Conservation (phyloP, 2,888 invertebrate genomes). For the Meghimatium bilineatum region DNA sequence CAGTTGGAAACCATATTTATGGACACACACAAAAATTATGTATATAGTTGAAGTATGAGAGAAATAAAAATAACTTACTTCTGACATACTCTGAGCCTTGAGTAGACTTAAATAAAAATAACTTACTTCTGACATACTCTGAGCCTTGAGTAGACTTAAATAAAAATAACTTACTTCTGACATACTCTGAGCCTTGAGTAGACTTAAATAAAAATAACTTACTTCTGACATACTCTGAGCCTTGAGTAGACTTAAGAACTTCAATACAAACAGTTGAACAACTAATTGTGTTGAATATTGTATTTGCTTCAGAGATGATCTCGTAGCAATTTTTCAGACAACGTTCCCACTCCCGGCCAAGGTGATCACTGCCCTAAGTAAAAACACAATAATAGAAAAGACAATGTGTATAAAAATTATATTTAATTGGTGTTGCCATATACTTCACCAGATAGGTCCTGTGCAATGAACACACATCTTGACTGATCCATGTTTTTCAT, state of each 20-base stretch:
- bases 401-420: too few species aligned
- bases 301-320: constrained; percentile 80
- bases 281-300: constrained; percentile 80
- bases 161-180: constrained; percentile 79
- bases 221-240: constrained; percentile 80
- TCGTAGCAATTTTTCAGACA: constrained; percentile 80
- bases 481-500: too few species aligned
- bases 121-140: constrained; percentile 80
- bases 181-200: constrained; percentile 80
- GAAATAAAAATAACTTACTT: constrained; percentile 80
- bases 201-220: constrained; percentile 75
- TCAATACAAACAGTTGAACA: constrained; percentile 80
- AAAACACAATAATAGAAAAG: neutral
- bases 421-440: too few species aligned
- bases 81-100: constrained; percentile 80
- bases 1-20: neutral
- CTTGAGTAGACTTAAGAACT: constrained; percentile 80
- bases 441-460: too few species aligned
- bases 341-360: constrained; percentile 77
- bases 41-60: too few species aligned
- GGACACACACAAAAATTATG: too few species aligned
- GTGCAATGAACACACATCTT: too few species aligned
- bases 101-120: constrained; percentile 79
- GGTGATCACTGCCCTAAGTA: constrained; percentile 62
- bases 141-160: constrained; percentile 80